phyloP scores from a whole-genome alignment of 2,888 invertebrate genomes.

The Ornithoptera priamus region DNA sequence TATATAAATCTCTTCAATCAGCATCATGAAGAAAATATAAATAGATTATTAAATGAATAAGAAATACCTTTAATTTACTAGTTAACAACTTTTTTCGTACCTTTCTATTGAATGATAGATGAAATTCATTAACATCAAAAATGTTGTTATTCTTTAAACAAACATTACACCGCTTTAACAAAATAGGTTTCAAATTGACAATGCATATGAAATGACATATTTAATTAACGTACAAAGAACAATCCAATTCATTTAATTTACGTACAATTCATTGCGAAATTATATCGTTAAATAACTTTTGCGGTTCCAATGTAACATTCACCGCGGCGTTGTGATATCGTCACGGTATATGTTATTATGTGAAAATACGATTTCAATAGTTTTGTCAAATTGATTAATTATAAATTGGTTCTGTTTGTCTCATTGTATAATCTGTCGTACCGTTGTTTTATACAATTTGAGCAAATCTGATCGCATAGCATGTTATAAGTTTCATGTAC shows the following conservation, averaged over 20 bases:
- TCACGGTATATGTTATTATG: slow-evolving; percentile 8
- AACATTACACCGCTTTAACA: not conserved
- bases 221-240: slow-evolving; percentile 1
- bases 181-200: not conserved
- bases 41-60: no score
- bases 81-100: no score
- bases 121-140: no score
- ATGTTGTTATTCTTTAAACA: no score
- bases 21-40: no score
- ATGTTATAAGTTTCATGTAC: not conserved
- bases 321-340: not conserved
- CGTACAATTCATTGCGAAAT: slow-evolving; percentile 1
- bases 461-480: not conserved
- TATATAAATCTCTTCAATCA: no score
- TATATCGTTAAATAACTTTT: slow-evolving; percentile 14
- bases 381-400: slow-evolving; percentile 20
- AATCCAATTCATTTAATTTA: not conserved
- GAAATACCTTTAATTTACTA: no score
- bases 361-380: slow-evolving; percentile 19
- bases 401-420: slow-evolving; percentile 2
- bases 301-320: slow-evolving; percentile 6
- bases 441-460: not conserved
- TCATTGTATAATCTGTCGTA: slow-evolving; percentile 1
- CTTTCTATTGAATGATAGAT: no score
- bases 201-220: not conserved